These are phyloP conservation scores for Hydrotaea diabolus DNA, from an alignment of 2,888 invertebrate species.

Conservation along the genomic window DNA sequence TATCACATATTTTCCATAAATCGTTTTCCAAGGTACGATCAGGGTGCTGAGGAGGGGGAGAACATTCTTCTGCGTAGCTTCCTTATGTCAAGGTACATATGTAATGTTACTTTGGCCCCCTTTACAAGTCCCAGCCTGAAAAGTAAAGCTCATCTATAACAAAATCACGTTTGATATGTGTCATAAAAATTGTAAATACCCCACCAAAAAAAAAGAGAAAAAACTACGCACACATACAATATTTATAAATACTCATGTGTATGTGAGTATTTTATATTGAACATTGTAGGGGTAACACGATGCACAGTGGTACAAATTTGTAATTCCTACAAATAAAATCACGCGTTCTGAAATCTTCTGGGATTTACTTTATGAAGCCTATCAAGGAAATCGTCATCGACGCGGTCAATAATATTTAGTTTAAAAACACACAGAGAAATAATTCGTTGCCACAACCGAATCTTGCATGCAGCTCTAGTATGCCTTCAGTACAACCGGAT, in stretches of 20 bases:
- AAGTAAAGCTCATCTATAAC: constrained; percentile 48
- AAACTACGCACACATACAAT: background rate
- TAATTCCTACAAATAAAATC: too few relatives aligned
- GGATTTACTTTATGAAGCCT: too few relatives aligned
- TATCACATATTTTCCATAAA: constrained; percentile 29
- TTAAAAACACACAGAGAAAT: too few relatives aligned
- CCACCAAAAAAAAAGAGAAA: background rate
- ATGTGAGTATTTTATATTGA: background rate
- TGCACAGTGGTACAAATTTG: too few relatives aligned
- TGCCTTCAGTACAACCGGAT: too few relatives aligned
- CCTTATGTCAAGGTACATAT: background rate
- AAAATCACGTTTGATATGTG: constrained; percentile 62
- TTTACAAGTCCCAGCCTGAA: background rate
- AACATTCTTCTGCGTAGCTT: background rate
- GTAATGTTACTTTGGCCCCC: background rate
- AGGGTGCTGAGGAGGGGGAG: background rate
- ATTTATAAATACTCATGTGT: background rate
- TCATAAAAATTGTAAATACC: constrained; percentile 56
- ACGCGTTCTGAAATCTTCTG: too few relatives aligned
- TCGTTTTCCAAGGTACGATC: background rate
- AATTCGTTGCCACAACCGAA: too few relatives aligned
- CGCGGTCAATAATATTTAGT: too few relatives aligned
- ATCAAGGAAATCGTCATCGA: too few relatives aligned
- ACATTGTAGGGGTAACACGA: background rate
- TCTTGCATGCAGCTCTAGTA: too few relatives aligned